Base-by-base conservation (phyloP, 2,888 invertebrate genomes). In the Ganaspis brasiliensis region DNA sequence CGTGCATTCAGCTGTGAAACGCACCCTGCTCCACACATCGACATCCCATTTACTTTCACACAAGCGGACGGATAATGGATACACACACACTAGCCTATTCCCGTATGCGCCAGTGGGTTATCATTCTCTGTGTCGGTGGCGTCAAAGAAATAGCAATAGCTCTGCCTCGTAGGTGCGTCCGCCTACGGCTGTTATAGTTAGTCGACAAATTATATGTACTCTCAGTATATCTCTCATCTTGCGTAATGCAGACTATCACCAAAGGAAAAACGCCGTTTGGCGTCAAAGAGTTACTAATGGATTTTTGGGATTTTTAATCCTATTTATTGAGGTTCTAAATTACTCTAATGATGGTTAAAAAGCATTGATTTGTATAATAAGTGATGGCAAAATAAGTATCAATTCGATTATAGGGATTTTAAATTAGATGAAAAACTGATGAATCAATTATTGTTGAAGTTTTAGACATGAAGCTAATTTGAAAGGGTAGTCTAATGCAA, bases 1-100 rank as follows among this genome's bases (percentile, higher is more conserved):
- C 81, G 82, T 82, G 85, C 84, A 84, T 85, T 85, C 87, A 84
- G 81, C 85, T 83, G 84, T 85, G 85, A 86, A 88, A 84, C 82
- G 72, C 73, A 72, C 72, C 72, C 72, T 72, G 56, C 55, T 24
- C 31, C 52, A 21, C 26, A 55, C 71, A 71, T 45, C 14, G 6
- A 31, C 16, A 55, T 12, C 35, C 72, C 72, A 55, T 49, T 72
- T 72, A 26, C 55, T 24, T 24, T 19, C 19, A 35, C 52, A 55
- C 72, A 37, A 12, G 55, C 19, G 55, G 19, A 31, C 14, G 52
- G 35, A 72, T 72, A 56, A 55, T 72, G 72, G 55, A 55, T 56
- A 72, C 37, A 55, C 72, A 72, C 16, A 55, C 55, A 56, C 55
- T 35, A 21, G 37, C 40, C 24, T 72, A 56, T 56, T 16, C 56